Conservation (phyloP, 37 sponge, comb jelly and placozoan genomes). For the Eunapius fragilis region DNA sequence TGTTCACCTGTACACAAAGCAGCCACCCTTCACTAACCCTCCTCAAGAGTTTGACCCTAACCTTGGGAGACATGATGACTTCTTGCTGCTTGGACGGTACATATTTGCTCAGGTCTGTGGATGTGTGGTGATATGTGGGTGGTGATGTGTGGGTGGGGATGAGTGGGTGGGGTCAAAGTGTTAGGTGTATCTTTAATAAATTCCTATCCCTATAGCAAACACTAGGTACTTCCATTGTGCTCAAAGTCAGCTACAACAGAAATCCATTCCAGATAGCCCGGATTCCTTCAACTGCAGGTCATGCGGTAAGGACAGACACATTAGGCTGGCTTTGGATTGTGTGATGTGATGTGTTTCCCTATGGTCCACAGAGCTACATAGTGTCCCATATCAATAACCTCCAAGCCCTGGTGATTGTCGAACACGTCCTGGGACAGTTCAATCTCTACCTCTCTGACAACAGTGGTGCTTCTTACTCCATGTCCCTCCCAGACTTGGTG, state of each 20-base stretch:
- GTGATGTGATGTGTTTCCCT: constrained; percentile 20
- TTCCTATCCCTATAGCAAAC: constrained; percentile 3
- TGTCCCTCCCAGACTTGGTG: constrained; percentile 56
- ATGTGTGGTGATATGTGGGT: no score
- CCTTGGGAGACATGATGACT: constrained; percentile 53
- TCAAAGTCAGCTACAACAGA: constrained; percentile 51
- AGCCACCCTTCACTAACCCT: constrained; percentile 25
- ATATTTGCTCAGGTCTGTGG: constrained; percentile 62
- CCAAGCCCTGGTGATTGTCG: constrained; percentile 73
- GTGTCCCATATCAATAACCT: neutral
- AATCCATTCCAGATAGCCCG: constrained; percentile 30
- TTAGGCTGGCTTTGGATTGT: neutral
- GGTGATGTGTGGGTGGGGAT: no score
- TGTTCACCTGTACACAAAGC: constrained; percentile 38
- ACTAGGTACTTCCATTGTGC: neutral
- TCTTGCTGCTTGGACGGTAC: constrained; percentile 50
- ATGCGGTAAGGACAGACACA: neutral
- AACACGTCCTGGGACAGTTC: constrained; percentile 33
- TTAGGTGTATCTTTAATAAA: neutral
- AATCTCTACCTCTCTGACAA: constrained; percentile 80
- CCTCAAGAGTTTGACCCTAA: constrained; percentile 56
- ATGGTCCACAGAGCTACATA: neutral
- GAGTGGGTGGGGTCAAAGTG: no score
- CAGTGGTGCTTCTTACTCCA: constrained; percentile 63
- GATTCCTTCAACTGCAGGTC: constrained; percentile 32